Evolutionary conservation across 2,113 vertebrate species (phyloP), one percentile per base, ranked within the genome.

Genomic region (Numenius arquata): DNA sequence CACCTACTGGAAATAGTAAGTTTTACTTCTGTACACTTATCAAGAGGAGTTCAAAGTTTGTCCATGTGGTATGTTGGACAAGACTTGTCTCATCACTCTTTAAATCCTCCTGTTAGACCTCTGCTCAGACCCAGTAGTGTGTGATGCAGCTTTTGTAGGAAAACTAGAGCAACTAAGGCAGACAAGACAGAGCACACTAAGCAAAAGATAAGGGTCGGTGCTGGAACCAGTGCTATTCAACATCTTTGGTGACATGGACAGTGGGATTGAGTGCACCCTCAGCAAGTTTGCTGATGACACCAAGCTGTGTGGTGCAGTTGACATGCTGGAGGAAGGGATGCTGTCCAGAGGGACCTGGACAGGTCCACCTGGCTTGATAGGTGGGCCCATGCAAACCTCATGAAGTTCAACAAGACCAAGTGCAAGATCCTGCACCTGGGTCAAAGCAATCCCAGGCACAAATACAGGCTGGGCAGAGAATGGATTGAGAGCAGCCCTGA

Each of bases 31-130:
- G 0, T 52, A 61, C 2, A 1, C 15, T 34, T n/a, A 5, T 36
- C 5, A 20, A 41, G 59, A 85, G 21, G 36, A 67, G 17, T 6
- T 48, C 8, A 34, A 72, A 52, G 12, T 41, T 68, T 72, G 29
- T 82, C 45, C 10, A 5, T 0, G 0, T 67, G 26, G 6, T 5
- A 6, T 5, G 16, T 20, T 40, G 55, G 34, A 52, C 15, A 47
- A 38, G 32, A 15, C 43, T 63, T 40, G 8, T 52, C 34, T 71
- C 4, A 4, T 40, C 6, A 8, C 32, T 89, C n/a, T 71, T 72
- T 15, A 59, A 81, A 74, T 78, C 14, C 0, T 74, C 6, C 23
- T 40, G 10, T 81, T 67, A 40, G 55, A 56, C 15, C 3, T 78
- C 48, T 74, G 22, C 45, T 65, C 34, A 45, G 34, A 43, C 26